Conservation (phyloP, 2,888 invertebrate genomes). For the Nezara viridula region DNA sequence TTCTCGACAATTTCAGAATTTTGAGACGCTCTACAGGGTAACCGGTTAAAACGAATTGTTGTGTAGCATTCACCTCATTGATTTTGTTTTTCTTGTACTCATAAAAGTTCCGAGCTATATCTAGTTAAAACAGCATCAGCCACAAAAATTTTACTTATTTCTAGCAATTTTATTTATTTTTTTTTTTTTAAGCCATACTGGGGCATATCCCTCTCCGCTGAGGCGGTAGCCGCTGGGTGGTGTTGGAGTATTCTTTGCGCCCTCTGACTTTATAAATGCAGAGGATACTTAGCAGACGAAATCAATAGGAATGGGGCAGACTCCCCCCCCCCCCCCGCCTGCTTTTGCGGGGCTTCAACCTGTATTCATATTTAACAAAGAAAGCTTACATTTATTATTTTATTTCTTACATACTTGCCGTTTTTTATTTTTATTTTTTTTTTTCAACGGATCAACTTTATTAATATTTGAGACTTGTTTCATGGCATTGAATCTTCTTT, state of each 20-base stretch:
- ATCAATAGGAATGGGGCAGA: conserved; percentile 36
- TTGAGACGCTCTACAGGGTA: too few species aligned
- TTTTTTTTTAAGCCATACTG: neutral
- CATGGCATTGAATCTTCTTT: too few species aligned
- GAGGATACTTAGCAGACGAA: conserved; percentile 36
- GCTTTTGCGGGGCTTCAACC: neutral
- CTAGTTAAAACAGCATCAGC: neutral
- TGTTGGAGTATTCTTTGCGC: conserved; percentile 42
- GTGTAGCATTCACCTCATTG: too few species aligned
- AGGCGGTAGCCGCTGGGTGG: neutral
- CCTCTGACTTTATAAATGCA: conserved; percentile 20
- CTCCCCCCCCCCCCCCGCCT: neutral
- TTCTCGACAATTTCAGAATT: too few species aligned
- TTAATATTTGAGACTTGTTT: neutral
- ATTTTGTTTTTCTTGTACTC: neutral
- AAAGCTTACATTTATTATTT: neutral
- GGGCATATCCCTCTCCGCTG: neutral
- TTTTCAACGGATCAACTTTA: neutral
- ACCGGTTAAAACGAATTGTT: too few species aligned
- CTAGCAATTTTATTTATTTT: too few species aligned
- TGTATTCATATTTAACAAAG: conserved; percentile 23
- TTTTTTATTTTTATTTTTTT: neutral
- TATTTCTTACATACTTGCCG: neutral
- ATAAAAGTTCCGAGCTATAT: neutral
- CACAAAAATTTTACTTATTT: neutral